Evolutionary conservation across 2,888 invertebrate genomes (phyloP).

Genomic region (Rhingia rostrata): DNA sequence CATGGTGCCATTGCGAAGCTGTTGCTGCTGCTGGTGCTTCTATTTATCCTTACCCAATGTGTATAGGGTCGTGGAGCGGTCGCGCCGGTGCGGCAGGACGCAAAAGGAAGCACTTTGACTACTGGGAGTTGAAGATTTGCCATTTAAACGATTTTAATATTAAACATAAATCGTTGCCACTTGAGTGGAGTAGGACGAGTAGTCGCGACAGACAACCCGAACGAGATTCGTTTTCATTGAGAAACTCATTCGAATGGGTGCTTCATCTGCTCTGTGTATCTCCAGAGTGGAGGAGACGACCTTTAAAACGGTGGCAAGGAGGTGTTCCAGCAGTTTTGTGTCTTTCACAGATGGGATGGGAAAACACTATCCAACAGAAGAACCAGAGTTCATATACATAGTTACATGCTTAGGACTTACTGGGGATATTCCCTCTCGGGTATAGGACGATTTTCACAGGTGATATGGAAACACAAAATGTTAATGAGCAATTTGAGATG

Average conservation of each 20-base stretch:
- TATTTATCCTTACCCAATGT: conserved; percentile 36
- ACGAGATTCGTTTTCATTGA: conserved; percentile 72
- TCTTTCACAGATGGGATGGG: conserved; percentile 46
- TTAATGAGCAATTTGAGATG: conserved; percentile 84
- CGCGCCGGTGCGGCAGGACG: conserved; percentile 14
- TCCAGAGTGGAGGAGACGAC: conserved; percentile 40
- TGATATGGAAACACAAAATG: conserved; percentile 83
- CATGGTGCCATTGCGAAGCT: background rate
- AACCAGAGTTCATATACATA: background rate
- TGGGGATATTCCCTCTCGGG: conserved; percentile 25
- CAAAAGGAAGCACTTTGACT: conserved; percentile 41
- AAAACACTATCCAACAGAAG: conserved; percentile 41
- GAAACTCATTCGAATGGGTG: conserved; percentile 46
- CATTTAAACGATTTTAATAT: conserved; percentile 76
- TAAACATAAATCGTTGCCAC: conserved; percentile 76
- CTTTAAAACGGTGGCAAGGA: conserved; percentile 63
- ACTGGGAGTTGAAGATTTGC: conserved; percentile 74
- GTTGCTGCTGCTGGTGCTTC: conserved; percentile 9
- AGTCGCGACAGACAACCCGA: conserved; percentile 57
- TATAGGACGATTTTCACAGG: conserved; percentile 82
- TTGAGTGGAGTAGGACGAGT: conserved; percentile 70
- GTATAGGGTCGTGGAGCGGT: background rate
- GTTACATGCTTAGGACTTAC: background rate
- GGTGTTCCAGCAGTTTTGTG: conserved; percentile 29
- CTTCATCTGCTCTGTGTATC: background rate